A percentile compares a stretch with the other conserved stretches of the same genome.
Evolutionary conservation across 2,797 vertebrate genomes (phyloP).

Genomic region (Trachops cirrhosus): DNA sequence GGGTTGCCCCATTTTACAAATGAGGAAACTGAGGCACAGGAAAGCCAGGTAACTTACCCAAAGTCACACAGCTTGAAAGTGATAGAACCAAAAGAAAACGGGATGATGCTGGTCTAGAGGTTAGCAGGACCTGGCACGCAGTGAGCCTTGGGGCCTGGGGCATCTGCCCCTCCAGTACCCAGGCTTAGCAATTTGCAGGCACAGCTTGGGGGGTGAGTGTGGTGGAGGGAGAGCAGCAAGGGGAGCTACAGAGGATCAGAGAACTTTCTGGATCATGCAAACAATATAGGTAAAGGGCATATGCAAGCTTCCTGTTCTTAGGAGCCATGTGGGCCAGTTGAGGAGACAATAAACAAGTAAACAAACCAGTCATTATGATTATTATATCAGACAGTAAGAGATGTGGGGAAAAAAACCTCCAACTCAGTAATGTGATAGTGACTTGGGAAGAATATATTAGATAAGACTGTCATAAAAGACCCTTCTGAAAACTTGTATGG

Average conservation of each 20-base stretch:
- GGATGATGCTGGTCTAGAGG: neutral
- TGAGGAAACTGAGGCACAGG: neutral
- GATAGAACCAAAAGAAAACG: neutral
- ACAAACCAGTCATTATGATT: neutral
- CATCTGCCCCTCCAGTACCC: neutral
- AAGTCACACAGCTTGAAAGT: neutral
- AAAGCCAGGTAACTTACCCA: neutral
- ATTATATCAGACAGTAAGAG: neutral
- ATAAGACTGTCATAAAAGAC: neutral
- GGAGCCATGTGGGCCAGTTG: neutral
- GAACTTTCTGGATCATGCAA: neutral
- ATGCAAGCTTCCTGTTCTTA: neutral
- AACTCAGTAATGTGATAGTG: neutral
- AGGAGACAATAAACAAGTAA: neutral
- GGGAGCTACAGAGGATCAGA: neutral
- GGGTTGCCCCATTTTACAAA: neutral
- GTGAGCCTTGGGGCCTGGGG: neutral
- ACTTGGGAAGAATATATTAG: neutral
- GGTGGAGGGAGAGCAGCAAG: neutral
- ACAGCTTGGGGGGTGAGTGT: rapidly evolving
- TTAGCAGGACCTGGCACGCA: neutral
- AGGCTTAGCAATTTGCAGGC: neutral
- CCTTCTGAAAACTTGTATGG: neutral
- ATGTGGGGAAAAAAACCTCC: neutral
- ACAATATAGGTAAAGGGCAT: neutral